Evolutionary conservation across 2,888 invertebrate species (phyloP), one percentile per base, ranked within the genome.

Genomic region (Melieria picta): DNA sequence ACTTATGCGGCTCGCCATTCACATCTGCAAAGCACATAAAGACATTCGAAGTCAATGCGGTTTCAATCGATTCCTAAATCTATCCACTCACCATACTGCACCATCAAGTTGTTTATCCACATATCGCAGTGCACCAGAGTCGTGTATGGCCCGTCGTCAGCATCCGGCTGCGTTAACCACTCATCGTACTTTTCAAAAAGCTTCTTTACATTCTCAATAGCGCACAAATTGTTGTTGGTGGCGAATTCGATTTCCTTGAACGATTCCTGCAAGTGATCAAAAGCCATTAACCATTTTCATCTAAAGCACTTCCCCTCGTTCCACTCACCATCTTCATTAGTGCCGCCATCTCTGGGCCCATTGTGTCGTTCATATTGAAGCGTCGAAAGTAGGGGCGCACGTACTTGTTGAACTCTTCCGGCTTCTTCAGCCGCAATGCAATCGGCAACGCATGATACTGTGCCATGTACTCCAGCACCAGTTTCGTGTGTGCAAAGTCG

Each of bases 41-140:
- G 43, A 13, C 0, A 13, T 65, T 11, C 9, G 50, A 7, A 52
- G n/a, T 65, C 10, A 42, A 55, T 42, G 5, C 42, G 10, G 13
- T 11, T 5, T 46, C 4, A 7, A 46, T 0, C 7, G 7, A 46
- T 46, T 13, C n/a, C 9, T 2, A 16, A 16, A 16, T 16, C 16
- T 16, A 16, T 16, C 16, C 16, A 16, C 16, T 16, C 78, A 81
- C 90, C 87, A 68, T 87, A 86, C 69, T 87, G 83, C 11, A 91
- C 83, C 88, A 91, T 88, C 1, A 91, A 86, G 76, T 91, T 91
- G 78, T 90, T 91, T 11, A 89, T 88, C 91, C 91, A 91, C 65
- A 90, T 87, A 80, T 91, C 91, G 0, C 87, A 85, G 76, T 91
- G 91, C 1, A 88, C 85, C 30, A 90, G 86, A 0, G 90, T 88